Evolutionary conservation across 2,113 vertebrate species (phyloP), one percentile per base, ranked within the genome.

Genomic region (Oryctolagus cuniculus): DNA sequence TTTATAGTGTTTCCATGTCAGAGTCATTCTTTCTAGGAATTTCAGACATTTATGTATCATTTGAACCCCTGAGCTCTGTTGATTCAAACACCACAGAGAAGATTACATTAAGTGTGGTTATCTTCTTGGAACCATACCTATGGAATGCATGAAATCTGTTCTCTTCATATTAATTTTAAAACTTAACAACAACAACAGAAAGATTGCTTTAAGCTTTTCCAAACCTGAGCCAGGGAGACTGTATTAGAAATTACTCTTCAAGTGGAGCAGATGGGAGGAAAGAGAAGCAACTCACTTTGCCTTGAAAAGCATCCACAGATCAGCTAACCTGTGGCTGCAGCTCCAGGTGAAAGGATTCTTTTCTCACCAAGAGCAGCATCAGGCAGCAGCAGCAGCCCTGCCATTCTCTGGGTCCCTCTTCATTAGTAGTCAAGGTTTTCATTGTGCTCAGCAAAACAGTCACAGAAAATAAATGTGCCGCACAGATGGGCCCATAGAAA

Each of bases 371-470:
- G 24, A 93, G 81, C 55, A 31, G 69, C 88, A 1, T 13, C 67
- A 17, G 0, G 79, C 21, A 0, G 51, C 79, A 0, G 75, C 85
- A 3, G 53, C 92, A 38, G 36, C 70, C 61, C 19, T 67, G 38
- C 88, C 21, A 10, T 93, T 95, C 86, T 90, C 61, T 83, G 78
- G 87, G 66, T 66, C 79, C 78, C 81, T 22, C 51, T 95, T 96
- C 97, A 95, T 97, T 96, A 91, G 95, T 29, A 95, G 96, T 96
- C 96, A 95, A 92, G 96, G 95, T 97, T 97, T 97, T 89, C 96
- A 95, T 95, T 95, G 96, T 96, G 93, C 96, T 97, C 97, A 97
- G 97, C 96, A 97, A 95, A 97, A 95, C 96, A 96, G 96, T 97
- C 97, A 94, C 92, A 97, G 96, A 96, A 96, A 97, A 95, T 96